phyloP scores from a whole-genome alignment of 2,888 invertebrate genomes.

The Ethmia dodecea region DNA sequence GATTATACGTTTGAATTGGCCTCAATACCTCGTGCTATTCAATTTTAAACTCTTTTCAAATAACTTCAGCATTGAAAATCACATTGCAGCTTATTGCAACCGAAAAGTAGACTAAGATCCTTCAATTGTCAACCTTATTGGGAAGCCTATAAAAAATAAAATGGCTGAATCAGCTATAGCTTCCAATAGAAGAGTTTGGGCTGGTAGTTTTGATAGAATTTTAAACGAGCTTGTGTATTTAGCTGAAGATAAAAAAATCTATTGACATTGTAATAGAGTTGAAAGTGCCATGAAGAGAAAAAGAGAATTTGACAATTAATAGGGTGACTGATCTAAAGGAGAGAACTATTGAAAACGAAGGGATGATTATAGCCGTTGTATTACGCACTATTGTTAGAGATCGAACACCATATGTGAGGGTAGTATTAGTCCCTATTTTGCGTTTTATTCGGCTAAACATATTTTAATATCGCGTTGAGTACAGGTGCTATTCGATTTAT shows the following conservation, averaged over 20 bases:
- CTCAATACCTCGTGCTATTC: conserved; percentile 8
- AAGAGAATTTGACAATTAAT: conserved; percentile 59
- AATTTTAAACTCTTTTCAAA: conserved; percentile 30
- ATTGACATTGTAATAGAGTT: conserved; percentile 26
- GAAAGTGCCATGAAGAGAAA: conserved; percentile 22
- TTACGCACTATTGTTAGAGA: conserved; percentile 47
- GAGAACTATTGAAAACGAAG: conserved; percentile 38
- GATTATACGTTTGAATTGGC: conserved; percentile 42
- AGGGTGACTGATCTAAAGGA: conserved; percentile 66
- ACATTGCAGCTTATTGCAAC: not conserved
- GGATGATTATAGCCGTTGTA: conserved; percentile 54
- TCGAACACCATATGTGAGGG: conserved; percentile 61
- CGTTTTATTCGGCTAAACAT: conserved; percentile 54
- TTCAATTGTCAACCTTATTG: too few relatives aligned
- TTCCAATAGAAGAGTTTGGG: too few relatives aligned
- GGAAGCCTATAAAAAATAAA: too few relatives aligned
- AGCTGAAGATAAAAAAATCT: conserved; percentile 15
- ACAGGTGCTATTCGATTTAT: conserved; percentile 40
- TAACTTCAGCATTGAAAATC: conserved; percentile 16
- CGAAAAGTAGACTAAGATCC: too few relatives aligned
- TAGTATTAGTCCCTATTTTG: conserved; percentile 50
- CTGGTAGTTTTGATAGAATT: too few relatives aligned
- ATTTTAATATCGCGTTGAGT: conserved; percentile 48
- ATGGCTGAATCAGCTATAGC: too few relatives aligned
- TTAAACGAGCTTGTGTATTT: conserved; percentile 48